phyloP scores from a whole-genome alignment of 1,140 invertebrate genomes.

The Eubasilissa regina region DNA sequence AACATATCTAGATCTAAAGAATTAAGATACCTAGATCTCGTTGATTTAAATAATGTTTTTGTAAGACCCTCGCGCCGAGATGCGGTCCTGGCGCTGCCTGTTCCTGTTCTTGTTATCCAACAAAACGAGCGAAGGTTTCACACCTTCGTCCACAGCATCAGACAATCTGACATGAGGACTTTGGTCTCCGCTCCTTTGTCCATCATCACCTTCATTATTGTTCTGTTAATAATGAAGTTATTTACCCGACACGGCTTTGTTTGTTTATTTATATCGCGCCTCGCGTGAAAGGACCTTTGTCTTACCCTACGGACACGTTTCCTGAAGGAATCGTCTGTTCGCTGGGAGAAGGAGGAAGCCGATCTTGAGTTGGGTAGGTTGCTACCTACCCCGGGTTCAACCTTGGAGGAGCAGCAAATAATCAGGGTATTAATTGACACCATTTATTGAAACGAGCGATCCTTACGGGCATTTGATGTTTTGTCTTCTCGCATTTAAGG shows the following conservation, averaged over 20 bases:
- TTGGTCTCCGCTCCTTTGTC: constrained; percentile 16
- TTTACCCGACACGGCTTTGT: constrained; percentile 37
- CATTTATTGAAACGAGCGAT: no score
- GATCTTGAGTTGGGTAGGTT: not conserved
- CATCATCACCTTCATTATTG: constrained; percentile 13
- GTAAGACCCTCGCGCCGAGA: not conserved
- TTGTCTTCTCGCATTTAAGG: no score
- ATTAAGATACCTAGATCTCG: no score
- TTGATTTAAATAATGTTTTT: no score
- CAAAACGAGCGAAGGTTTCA: constrained; percentile 36
- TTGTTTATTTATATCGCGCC: constrained; percentile 43
- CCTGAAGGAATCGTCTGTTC: constrained; percentile 1
- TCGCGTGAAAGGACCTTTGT: constrained; percentile 16
- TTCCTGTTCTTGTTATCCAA: not conserved
- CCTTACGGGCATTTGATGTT: no score
- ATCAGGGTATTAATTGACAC: no score
- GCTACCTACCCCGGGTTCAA: not conserved
- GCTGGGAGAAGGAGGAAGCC: not conserved
- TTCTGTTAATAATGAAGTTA: constrained; percentile 34
- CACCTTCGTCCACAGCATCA: constrained; percentile 25
- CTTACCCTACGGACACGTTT: not conserved
- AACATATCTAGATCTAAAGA: no score
- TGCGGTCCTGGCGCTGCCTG: not conserved
- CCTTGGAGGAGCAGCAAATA: not conserved
- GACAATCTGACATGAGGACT: constrained; percentile 17